Base-by-base conservation (phyloP, 2,888 invertebrate genomes). In the Chrysopilus asiliformis region DNA sequence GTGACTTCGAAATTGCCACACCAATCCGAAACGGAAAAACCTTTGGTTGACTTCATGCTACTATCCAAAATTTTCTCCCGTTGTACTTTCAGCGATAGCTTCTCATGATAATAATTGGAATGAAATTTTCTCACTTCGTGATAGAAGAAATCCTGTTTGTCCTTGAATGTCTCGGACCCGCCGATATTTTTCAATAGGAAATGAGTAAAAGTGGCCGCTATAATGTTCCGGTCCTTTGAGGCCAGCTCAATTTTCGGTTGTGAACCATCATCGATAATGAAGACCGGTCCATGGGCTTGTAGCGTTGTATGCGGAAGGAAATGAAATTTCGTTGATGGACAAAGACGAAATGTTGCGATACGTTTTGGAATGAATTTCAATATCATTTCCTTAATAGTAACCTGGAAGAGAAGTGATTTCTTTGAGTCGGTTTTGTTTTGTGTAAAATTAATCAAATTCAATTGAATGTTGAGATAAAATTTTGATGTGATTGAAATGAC, bases 151-250 rank as follows among this genome's bases (percentile, higher is more conserved):
- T 80, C 79, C 50, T 76, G 76, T 51, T 79, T 79, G 56, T 76
- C 77, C 68, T 89, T 87, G 57, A 94, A 93, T 9, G 89, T 84
- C 64, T 93, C 93, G 30, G 90, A 91, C 3, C 93, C 93, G 34
- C 91, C 93, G 59, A 90, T 90, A 67, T 91, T 91, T 65, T 87
- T 87, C 19, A 90, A 66, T 45, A 93, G 71, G 57, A 91, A 86
- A 56, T 86, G 80, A 2, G 90, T 85, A 64, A 89, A 93, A 15
- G 90, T 86, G 41, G 93, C 91, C 4, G 89, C 90, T 47, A 93
- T 82, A 33, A 91, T 81, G 60, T 90, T 89, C 3, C 90, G 71
- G 59, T 90, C 86, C 45, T 79, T 76, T 3, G 86, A 81, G 40
- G 79, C 75, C 49, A 93, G 66, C 60, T 82, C 79, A 43, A 93